Base-by-base conservation (phyloP, 2,113 vertebrate species). In the Mastomys natalensis region DNA sequence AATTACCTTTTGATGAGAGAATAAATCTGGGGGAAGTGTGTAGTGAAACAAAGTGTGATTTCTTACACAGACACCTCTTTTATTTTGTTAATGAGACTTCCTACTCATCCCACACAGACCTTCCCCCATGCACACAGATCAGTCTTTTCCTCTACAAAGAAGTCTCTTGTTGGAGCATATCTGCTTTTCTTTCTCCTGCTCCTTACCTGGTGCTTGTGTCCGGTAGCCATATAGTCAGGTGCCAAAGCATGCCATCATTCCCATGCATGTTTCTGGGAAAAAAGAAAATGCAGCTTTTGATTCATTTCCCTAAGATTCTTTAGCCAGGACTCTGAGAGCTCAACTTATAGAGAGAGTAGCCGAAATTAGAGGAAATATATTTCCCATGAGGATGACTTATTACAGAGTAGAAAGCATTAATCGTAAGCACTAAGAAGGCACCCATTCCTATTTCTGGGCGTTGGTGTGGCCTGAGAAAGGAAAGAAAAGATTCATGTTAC, bases 351-450 rank as follows among this genome's bases (percentile, higher is more conserved):
- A 90, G 72, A 74, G 26, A 72, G 12, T 26, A n/a, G 72, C 48
- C 64, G 85, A 62, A 92, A 29, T 97, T 96, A 89, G 95, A 98
- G 92, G 93, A 97, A 97, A 98, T 96, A 88, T 95, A 97, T 98
- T 98, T 98, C 98, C 98, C 98, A 96, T 89, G 95, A 93, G 97
- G 97, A 98, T 98, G 93, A 94, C 68, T 98, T 98, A 98, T 98
- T 98, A 98, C 89, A 98, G 96, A 96, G 98, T 12, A 86, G 43
- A 45, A 37, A 64, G 15, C 7, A 85, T 62, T 43, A 31, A 31
- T 98, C 98, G 98, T 98, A 98, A 98, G 94, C 97, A 99, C 98
- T 98, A 97, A 98, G 98, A 98, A 97, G 45, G n/a, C 16, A 19
- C 12, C 22, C 88, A 6, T 40, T 7, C 2, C 48, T 26, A 5